These are phyloP conservation scores for Drosophila bocqueti DNA, from an alignment of 1,140 invertebrate genomes.

Conservation along the genomic window DNA sequence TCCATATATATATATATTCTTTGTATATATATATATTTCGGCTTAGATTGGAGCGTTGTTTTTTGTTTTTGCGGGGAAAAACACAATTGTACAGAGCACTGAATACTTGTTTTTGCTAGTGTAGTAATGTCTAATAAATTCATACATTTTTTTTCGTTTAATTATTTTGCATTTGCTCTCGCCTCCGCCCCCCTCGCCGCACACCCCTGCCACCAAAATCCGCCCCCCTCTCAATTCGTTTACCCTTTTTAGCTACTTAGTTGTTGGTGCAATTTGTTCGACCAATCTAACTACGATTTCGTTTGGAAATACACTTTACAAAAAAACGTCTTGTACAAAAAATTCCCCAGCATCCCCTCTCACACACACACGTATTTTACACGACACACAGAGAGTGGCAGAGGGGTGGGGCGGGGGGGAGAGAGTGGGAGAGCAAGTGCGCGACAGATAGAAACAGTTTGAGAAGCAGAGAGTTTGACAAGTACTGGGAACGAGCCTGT, in stretches of 20 bases:
- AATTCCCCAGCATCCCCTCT: constrained; percentile 4
- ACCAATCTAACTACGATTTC: constrained; percentile 44
- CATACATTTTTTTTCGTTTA: constrained; percentile 66
- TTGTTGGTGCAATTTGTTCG: constrained; percentile 45
- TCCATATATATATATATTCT: constrained; percentile 15
- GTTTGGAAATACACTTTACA: constrained; percentile 29
- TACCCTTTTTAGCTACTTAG: constrained; percentile 37
- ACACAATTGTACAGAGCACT: constrained; percentile 61
- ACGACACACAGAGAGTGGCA: constrained; percentile 1
- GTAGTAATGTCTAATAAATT: constrained; percentile 70
- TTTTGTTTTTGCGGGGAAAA: constrained; percentile 37
- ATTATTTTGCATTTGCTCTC: constrained; percentile 61
- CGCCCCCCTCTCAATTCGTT: constrained; percentile 10
- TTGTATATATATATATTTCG: constrained; percentile 42
- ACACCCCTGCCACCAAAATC: not conserved
- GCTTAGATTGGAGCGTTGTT: constrained; percentile 45
- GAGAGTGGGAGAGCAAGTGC: constrained; percentile 23
- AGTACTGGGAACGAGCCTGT: constrained; percentile 42
- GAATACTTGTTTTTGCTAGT: constrained; percentile 49
- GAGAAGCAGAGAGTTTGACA: constrained; percentile 62
- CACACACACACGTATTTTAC: constrained; percentile 28
- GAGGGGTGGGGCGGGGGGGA: not conserved
- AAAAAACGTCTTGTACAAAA: constrained; percentile 34
- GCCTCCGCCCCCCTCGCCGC: not conserved
- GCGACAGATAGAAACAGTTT: constrained; percentile 49